These are phyloP conservation scores for Netelia virgata DNA, from an alignment of 2,888 invertebrate genomes.

Conservation along the genomic window DNA sequence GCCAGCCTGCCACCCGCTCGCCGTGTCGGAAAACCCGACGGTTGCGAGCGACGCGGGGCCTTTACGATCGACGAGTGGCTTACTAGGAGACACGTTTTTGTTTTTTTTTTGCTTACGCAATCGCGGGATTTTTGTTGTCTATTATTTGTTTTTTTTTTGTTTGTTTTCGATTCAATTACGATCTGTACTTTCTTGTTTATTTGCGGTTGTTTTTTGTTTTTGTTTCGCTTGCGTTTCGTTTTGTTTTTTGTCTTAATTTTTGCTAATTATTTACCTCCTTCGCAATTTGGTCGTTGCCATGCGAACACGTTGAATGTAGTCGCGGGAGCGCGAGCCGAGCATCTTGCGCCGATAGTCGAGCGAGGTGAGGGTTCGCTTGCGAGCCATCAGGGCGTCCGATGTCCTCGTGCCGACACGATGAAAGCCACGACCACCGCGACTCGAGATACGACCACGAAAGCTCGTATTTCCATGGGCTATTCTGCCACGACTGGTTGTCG, in stretches of 20 bases:
- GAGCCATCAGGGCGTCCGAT: constrained; percentile 80
- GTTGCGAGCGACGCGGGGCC: constrained; percentile 54
- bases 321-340: constrained; percentile 82
- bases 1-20: constrained; percentile 25
- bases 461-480: constrained; percentile 79
- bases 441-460: constrained; percentile 81
- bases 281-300: constrained; percentile 82
- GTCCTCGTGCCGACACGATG: constrained; percentile 80
- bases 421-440: constrained; percentile 81
- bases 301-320: constrained; percentile 83
- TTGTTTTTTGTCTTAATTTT: constrained; percentile 70
- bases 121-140: constrained; percentile 22
- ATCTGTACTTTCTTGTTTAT: constrained; percentile 60
- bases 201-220: constrained; percentile 64
- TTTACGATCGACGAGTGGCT: constrained; percentile 59
- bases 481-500: constrained; percentile 78
- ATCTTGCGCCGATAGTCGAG: constrained; percentile 83
- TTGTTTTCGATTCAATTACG: constrained; percentile 52
- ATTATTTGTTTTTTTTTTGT: constrained; percentile 13
- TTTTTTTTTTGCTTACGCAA: constrained; percentile 46
- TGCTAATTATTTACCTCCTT: constrained; percentile 83
- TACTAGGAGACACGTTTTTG: constrained; percentile 36
- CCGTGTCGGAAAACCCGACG: constrained; percentile 40
- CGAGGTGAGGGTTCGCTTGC: constrained; percentile 80
- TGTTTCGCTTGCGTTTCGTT: constrained; percentile 62